Base-by-base conservation (phyloP, 2,888 invertebrate species). In the Phaonia tiefii region DNA sequence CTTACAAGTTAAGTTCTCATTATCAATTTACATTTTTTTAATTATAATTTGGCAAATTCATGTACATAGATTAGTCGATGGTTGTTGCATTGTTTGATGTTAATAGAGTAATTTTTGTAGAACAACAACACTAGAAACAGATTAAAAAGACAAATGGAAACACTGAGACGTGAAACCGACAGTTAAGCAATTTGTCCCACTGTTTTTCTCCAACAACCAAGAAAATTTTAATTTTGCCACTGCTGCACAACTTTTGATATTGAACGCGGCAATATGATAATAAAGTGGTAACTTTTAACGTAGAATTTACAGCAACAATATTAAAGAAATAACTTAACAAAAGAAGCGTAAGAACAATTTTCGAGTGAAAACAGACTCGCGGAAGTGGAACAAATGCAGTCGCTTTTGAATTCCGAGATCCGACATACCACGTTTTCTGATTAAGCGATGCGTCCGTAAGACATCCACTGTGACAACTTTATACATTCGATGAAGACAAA, bases 51-150 rank as follows among this genome's bases (percentile, higher is more conserved):
- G n/a, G n/a, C n/a, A n/a, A n/a, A n/a, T n/a, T n/a, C n/a, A n/a
- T n/a, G n/a, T 44, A 44, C 4, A 44, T 13, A 5, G 13, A 11
- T 54, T 54, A 22, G 13, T 1, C 5, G 17, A 58, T 26, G 31
- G 1, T 1, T 75, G 81, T 80, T 77, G 80, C 75, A 75, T 75
- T 67, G 71, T 79, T 82, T 79, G 78, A 79, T 77, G 82, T 82
- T 80, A 80, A 82, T 82, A 77, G 82, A 77, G 79, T 75, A 72
- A 75, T 79, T 82, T 77, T 77, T 74, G 66, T 71, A 56, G 71
- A 72, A 76, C 76, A 76, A 79, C 70, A 74, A 31, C 39, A 49
- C 20, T 74, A n/a, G n/a, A 76, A 69, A 37, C 54, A 76, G 67
- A 67, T 49, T 60, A 63, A 67, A 67, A 70, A 58, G 26, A 77